Evolutionary conservation across 1,140 invertebrate species (phyloP).

Genomic region (Aethina tumida): DNA sequence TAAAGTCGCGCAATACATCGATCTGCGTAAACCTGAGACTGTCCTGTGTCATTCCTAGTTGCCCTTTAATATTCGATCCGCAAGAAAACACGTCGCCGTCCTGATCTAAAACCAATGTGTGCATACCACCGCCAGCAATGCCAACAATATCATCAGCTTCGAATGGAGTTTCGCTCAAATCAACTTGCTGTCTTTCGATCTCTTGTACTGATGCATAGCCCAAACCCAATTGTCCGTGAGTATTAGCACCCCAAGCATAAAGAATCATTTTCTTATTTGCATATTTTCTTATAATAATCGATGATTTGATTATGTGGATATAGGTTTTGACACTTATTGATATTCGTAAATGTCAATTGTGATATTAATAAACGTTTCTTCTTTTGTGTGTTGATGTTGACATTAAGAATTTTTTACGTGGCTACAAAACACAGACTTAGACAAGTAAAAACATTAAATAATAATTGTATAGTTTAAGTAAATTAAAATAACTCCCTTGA

Average conservation of each 20-base stretch:
- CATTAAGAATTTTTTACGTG: too few relatives aligned
- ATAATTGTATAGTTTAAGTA: too few relatives aligned
- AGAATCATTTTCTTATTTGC: too few relatives aligned
- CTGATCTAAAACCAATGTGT: conserved; percentile 56
- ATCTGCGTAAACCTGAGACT: conserved; percentile 44
- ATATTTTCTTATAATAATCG: too few relatives aligned
- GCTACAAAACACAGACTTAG: too few relatives aligned
- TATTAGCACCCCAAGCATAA: conserved; percentile 65
- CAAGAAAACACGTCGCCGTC: conserved; percentile 65
- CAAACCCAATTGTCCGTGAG: conserved; percentile 68
- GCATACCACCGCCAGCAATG: conserved; percentile 66
- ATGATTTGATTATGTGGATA: too few relatives aligned
- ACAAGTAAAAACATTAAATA: too few relatives aligned
- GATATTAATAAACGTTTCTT: too few relatives aligned
- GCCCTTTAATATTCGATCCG: conserved; percentile 79
- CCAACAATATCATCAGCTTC: conserved; percentile 41
- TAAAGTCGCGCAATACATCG: conserved; percentile 43
- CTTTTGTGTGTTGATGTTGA: too few relatives aligned
- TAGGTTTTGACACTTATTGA: too few relatives aligned
- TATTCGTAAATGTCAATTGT: too few relatives aligned
- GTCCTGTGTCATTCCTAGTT: conserved; percentile 53
- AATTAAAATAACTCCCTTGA: too few relatives aligned
- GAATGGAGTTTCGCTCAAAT: conserved; percentile 36
- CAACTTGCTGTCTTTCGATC: conserved; percentile 44
- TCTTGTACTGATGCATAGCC: conserved; percentile 57